Percentiles rank a stretch among this genome's conserved stretches.
Evolutionary conservation across 2,113 vertebrate species (phyloP).

Genomic region (Zingel zingel): DNA sequence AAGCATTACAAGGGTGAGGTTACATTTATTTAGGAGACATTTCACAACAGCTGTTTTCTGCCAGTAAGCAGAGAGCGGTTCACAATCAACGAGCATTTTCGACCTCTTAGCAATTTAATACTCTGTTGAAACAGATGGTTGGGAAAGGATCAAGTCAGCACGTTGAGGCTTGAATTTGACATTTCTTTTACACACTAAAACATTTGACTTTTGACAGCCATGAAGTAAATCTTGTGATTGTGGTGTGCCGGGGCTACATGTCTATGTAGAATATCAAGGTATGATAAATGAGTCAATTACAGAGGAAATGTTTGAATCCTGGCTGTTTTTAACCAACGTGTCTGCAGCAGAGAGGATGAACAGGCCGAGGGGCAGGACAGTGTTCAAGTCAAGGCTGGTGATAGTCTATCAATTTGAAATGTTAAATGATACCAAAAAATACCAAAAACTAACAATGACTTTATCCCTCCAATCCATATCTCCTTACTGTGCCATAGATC

Average conservation of each 20-base stretch:
- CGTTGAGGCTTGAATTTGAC: constrained; percentile 1
- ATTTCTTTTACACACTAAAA: neutral
- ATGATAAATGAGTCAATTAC: constrained; percentile 23
- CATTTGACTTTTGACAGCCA: constrained; percentile 31
- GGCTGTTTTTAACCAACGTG: constrained; percentile 2
- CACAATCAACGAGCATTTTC: constrained; percentile 27
- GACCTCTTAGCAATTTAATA: constrained; percentile 36
- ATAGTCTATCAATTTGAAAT: neutral
- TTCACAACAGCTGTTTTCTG: constrained; percentile 38
- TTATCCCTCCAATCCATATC: neutral
- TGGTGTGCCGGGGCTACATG: neutral
- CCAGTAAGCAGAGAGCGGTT: neutral
- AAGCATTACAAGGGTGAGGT: neutral
- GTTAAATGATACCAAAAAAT: neutral
- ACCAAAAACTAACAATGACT: neutral
- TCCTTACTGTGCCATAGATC: too few species aligned
- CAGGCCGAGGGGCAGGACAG: neutral
- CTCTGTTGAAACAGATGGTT: constrained; percentile 34
- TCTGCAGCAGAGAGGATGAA: neutral
- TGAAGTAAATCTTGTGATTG: neutral
- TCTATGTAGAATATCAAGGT: neutral
- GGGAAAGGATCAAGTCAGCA: constrained; percentile 21
- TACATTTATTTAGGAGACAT: constrained; percentile 1
- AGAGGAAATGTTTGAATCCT: neutral
- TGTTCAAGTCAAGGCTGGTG: neutral